A percentile compares a stretch with the other conserved stretches of the same genome.
Conservation (phyloP, 2,113 vertebrate genomes). For the Coracopsis vasa region DNA sequence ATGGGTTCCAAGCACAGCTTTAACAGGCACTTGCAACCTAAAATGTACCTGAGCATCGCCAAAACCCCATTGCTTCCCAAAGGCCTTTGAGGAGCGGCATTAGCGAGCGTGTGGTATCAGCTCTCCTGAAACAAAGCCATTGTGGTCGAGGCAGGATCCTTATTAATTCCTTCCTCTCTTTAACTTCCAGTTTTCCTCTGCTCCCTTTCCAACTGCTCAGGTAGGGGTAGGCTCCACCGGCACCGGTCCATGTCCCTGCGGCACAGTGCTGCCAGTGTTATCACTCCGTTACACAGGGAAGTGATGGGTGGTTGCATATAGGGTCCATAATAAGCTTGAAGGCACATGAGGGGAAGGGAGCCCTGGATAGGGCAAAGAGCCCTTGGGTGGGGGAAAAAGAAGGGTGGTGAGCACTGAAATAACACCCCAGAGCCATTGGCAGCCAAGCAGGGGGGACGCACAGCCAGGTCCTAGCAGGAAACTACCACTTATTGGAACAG, state of each 20-base stretch:
- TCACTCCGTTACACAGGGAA: fast-evolving
- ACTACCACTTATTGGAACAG: fast-evolving
- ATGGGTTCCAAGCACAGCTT: not conserved
- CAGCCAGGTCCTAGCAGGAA: fast-evolving
- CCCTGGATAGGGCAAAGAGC: not conserved
- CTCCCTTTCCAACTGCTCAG: not conserved
- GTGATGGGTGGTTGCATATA: not conserved
- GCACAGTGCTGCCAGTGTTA: not conserved
- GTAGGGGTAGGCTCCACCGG: not conserved
- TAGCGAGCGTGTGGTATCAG: slow-evolving; percentile 15
- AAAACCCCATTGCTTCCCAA: slow-evolving; percentile 26
- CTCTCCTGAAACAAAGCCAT: slow-evolving; percentile 40
- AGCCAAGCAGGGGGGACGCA: not conserved
- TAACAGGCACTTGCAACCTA: not conserved
- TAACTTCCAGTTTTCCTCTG: slow-evolving; percentile 20
- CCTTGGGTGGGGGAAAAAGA: not conserved
- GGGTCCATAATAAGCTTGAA: fast-evolving
- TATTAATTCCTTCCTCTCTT: slow-evolving; percentile 53
- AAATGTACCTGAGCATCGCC: not conserved
- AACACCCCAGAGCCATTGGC: fast-evolving
- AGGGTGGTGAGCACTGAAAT: not conserved
- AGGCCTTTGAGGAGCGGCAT: not conserved
- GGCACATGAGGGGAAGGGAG: not conserved
- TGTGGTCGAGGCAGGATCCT: slow-evolving; percentile 35
- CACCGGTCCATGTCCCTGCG: not conserved